Base-by-base conservation (phyloP, 2,888 invertebrate genomes). In the Phalera bucephala region DNA sequence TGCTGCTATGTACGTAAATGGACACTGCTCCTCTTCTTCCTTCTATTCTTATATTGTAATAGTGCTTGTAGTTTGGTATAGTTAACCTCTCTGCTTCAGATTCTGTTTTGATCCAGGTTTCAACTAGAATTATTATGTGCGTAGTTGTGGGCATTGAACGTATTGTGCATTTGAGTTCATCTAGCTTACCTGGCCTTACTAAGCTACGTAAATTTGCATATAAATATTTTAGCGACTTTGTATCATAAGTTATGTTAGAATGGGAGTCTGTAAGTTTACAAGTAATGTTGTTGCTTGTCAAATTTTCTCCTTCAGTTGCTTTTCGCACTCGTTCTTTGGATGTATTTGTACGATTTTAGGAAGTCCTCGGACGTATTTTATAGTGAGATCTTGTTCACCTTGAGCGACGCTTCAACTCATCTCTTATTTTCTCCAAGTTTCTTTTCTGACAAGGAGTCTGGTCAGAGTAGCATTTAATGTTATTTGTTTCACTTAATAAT, bases 61-160 rank as follows among this genome's bases (percentile, higher is more conserved):
- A 31, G 11, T 31, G 33, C 3, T 17, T 25, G 12, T 19, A 33
- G 4, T 26, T 10, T 10, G 21, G 11, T 8, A 33, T 10, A 11
- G 11, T 23, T 6, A 26, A 5, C 10, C 26, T 19, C 11, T 33
- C 11, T 5, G 33, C 33, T 15, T 33, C 33, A 17, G 13, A 14
- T 2, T 15, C 20, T n/a, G 19, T 19, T 20, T 33, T 33, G 6
- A 33, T 33, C 33, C 33, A 32, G 8, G 33, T n/a, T 25, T 33
- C 33, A 3, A 26, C 26, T n/a, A 33, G 19, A 4, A 33, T 11
- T 26, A 33, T 20, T 6, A 26, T 6, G 12, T 33, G 25, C n/a
- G 26, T 11, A 4, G 25, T 10, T 10, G 9, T 19, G 2, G 19
- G 26, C 12, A 13, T 6, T 8, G 12, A 26, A 8, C 13, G 13